Evolutionary conservation across 1,140 invertebrate genomes (phyloP).

Genomic region (Dryas iulia): DNA sequence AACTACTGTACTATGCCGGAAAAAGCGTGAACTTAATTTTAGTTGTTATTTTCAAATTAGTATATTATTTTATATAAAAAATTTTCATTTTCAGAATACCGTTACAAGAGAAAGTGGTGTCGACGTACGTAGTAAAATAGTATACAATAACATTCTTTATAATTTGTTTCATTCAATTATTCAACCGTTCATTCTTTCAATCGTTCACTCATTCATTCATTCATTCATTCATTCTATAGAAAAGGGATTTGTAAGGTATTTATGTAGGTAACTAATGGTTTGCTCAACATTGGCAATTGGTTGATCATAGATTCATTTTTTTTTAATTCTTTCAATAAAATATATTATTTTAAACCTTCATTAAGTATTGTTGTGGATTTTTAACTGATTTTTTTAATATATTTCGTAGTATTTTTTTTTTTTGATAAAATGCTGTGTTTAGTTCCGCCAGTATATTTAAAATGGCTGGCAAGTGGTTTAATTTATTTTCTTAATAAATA

Average conservation of each 20-base stretch:
- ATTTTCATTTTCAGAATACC: background rate
- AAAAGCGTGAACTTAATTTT: background rate
- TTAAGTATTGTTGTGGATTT: background rate
- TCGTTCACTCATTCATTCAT: background rate
- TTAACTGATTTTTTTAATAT: background rate
- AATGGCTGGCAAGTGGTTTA: too few species aligned
- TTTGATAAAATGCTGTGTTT: too few species aligned
- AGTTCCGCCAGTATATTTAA: too few species aligned
- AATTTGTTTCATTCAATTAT: slow-evolving; percentile 27
- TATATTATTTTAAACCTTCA: background rate
- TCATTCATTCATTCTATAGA: background rate
- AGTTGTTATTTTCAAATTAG: background rate
- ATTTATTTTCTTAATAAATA: too few species aligned
- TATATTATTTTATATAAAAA: too few species aligned
- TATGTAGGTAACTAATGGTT: background rate
- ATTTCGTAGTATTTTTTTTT: too few species aligned
- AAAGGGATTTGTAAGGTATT: background rate
- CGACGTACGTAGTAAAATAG: slow-evolving; percentile 39
- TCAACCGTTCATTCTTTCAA: background rate
- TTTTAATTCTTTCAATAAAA: background rate
- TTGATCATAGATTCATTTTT: background rate
- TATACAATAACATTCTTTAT: slow-evolving; percentile 30
- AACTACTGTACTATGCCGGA: background rate
- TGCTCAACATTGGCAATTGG: slow-evolving; percentile 13
- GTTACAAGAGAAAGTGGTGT: slow-evolving; percentile 3